These are phyloP conservation scores for Ephestia elutella DNA, from an alignment of 1,140 invertebrate species.

Conservation along the genomic window DNA sequence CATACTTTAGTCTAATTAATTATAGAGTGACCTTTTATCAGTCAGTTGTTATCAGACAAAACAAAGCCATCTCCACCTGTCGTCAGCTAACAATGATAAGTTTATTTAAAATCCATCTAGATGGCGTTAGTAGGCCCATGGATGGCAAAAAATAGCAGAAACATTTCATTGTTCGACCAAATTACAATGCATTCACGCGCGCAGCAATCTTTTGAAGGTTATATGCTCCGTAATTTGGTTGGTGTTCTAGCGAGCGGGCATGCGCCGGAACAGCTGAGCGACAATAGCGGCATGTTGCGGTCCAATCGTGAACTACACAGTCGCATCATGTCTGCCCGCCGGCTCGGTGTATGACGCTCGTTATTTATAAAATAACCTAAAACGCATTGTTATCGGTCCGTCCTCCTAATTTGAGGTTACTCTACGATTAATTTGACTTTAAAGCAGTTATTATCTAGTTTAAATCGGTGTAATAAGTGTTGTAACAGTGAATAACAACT, in stretches of 20 bases:
- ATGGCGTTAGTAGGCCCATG: conserved; percentile 16
- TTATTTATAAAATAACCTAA: conserved; percentile 55
- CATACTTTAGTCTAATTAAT: neutral
- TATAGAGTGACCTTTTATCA: conserved; percentile 12
- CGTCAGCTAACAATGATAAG: neutral
- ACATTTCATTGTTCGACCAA: neutral
- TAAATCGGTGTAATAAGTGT: conserved; percentile 33
- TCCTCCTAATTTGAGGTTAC: conserved; percentile 46
- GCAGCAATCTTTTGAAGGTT: neutral
- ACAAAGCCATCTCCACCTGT: no score
- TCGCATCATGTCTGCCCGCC: conserved; percentile 71
- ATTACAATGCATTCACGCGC: neutral
- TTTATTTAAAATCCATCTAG: conserved; percentile 10
- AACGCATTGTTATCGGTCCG: conserved; percentile 52
- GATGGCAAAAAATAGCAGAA: neutral
- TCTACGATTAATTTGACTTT: conserved; percentile 39
- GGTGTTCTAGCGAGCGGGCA: conserved; percentile 41
- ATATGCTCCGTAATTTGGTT: conserved; percentile 25
- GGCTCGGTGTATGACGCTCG: conserved; percentile 60
- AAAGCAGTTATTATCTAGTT: conserved; percentile 39
- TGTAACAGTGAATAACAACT: conserved; percentile 30
- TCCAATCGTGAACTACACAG: conserved; percentile 55
- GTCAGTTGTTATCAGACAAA: conserved; percentile 1
- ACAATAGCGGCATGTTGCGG: conserved; percentile 51
- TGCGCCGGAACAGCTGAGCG: conserved; percentile 70